phyloP scores from a whole-genome alignment of 2,113 vertebrate genomes.

The Pachyramphus minor region DNA sequence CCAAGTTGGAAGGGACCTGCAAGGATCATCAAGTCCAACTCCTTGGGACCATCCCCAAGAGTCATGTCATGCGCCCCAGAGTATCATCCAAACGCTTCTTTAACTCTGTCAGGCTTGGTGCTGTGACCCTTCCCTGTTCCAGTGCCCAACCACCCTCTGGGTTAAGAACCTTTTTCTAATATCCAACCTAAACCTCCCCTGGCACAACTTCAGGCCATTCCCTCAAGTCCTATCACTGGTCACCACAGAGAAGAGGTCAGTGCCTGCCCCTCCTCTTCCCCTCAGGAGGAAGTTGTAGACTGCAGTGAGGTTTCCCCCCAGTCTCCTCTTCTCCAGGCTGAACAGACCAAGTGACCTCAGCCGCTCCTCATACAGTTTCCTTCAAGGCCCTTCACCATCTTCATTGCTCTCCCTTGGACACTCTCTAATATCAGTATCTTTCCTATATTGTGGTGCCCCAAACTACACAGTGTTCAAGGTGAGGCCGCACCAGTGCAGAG shows the following conservation, averaged over 20 bases:
- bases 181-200: background rate
- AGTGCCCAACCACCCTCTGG: background rate
- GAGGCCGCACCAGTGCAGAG: background rate
- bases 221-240: background rate
- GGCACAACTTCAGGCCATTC: background rate
- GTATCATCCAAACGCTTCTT: background rate
- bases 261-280: background rate
- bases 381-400: background rate
- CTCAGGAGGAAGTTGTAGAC: background rate
- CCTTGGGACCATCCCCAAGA: background rate
- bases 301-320: background rate
- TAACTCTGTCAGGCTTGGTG: background rate
- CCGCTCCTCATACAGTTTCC: background rate
- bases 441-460: background rate
- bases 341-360: background rate
- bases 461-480: background rate
- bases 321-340: background rate
- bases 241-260: background rate
- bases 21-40: background rate
- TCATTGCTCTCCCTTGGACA: background rate
- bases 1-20: background rate
- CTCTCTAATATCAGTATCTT: background rate
- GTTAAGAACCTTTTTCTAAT: background rate
- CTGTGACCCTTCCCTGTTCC: background rate
- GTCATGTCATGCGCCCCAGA: background rate